phyloP scores from a whole-genome alignment of 2,888 invertebrate genomes.

The Eubasilissa splendida region DNA sequence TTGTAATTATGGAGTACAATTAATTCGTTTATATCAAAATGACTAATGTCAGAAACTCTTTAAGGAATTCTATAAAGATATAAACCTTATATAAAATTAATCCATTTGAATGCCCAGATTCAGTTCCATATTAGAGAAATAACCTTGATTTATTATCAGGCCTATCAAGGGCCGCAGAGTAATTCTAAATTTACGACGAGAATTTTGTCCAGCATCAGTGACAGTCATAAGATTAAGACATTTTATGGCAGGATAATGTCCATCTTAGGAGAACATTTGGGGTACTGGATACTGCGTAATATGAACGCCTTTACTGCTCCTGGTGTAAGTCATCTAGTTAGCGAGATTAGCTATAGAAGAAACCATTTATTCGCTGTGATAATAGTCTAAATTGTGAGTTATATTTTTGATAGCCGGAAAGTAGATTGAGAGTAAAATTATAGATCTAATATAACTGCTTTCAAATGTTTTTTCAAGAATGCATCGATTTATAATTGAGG shows the following conservation, averaged over 20 bases:
- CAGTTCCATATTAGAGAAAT: neutral
- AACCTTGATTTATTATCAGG: conserved; percentile 21
- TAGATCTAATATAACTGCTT: no score
- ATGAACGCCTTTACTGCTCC: no score
- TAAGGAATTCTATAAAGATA: no score
- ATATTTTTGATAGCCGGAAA: no score
- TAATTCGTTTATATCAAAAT: no score
- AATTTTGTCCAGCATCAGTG: conserved; percentile 24
- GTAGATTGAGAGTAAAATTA: no score
- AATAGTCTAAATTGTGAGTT: no score
- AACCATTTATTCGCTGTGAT: neutral
- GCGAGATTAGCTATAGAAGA: neutral
- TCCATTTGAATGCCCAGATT: conserved; percentile 15
- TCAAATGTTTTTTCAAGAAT: no score
- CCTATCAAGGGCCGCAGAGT: conserved; percentile 7
- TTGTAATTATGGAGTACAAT: no score
- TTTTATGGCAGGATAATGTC: conserved; percentile 36
- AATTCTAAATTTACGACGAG: conserved; percentile 15
- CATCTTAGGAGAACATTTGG: conserved; percentile 5
- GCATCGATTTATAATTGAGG: no score
- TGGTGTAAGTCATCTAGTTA: neutral
- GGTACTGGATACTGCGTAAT: neutral
- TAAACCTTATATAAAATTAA: neutral
- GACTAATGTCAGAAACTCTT: no score
- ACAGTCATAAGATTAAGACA: conserved; percentile 24